Conservation (phyloP, 2,797 vertebrate species). For the Neopelma chrysocephalum region DNA sequence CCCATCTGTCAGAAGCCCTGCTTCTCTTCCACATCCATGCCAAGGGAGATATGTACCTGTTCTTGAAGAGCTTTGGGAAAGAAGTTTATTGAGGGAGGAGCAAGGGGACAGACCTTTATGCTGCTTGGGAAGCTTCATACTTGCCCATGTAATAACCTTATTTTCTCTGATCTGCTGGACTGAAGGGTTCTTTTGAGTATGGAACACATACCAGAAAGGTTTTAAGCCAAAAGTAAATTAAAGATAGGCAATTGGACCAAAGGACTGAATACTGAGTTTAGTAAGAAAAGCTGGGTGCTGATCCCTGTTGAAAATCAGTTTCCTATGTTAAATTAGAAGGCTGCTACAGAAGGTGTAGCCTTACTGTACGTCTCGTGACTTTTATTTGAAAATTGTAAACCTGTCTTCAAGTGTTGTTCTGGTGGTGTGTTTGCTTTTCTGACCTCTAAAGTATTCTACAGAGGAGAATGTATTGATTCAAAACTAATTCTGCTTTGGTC, state of each 20-base stretch:
- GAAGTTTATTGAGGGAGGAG: neutral
- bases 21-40: fast-evolving
- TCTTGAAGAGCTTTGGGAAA: neutral
- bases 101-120: neutral
- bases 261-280: neutral
- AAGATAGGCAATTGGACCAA: neutral
- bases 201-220: fast-evolving
- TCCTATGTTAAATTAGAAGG: neutral
- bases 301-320: neutral
- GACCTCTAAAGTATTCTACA: neutral
- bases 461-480: neutral
- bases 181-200: neutral
- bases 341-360: neutral
- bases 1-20: neutral
- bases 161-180: neutral
- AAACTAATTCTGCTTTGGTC: neutral
- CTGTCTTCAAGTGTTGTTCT: neutral
- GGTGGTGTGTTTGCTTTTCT: neutral
- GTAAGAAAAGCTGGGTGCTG: neutral
- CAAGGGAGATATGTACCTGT: fast-evolving
- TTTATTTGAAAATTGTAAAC: neutral
- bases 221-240: neutral
- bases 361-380: fast-evolving
- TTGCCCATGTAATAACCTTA: neutral
- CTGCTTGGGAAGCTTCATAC: fast-evolving